Percentiles rank a stretch among this genome's conserved stretches.
phyloP scores from a whole-genome alignment of 1,140 invertebrate genomes.

The Solenopsis invicta region DNA sequence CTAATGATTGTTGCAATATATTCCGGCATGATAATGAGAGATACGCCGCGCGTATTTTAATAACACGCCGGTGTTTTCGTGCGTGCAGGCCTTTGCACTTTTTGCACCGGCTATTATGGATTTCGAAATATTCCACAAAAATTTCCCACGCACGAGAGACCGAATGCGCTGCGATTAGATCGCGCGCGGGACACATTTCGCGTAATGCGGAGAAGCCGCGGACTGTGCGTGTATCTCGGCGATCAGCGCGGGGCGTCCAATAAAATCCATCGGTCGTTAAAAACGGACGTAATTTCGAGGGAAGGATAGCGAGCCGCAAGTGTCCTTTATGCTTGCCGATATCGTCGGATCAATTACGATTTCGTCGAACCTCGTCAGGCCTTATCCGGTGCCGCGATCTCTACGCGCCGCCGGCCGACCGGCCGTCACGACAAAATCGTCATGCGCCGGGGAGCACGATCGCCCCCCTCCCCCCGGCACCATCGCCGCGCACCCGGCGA shows the following conservation, averaged over 20 bases:
- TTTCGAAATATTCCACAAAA: conserved; percentile 28
- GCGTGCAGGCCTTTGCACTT: not conserved
- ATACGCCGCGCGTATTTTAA: not conserved
- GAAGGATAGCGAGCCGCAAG: not conserved
- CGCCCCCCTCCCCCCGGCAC: not conserved
- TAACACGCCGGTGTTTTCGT: not conserved
- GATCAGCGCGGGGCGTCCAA: conserved; percentile 10
- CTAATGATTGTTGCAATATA: conserved; percentile 15
- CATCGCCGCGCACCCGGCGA: not conserved
- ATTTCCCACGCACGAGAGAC: not conserved
- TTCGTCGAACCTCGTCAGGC: conserved; percentile 42
- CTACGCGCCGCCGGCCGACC: not conserved
- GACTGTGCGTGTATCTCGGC: not conserved
- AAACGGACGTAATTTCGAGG: not conserved
- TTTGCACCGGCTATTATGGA: not conserved
- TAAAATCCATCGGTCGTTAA: conserved; percentile 52
- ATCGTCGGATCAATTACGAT: conserved; percentile 47
- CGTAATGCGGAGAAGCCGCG: not conserved
- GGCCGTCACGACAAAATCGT: conserved; percentile 4
- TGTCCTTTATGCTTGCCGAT: conserved; percentile 27
- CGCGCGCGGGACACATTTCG: not conserved
- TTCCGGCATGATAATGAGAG: not conserved
- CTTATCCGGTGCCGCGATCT: conserved; percentile 44
- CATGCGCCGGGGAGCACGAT: conserved; percentile 21
- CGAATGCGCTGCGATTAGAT: conserved; percentile 23